Evolutionary conservation across 2,888 invertebrate genomes (phyloP).

Genomic region (Agonum fuliginosum): DNA sequence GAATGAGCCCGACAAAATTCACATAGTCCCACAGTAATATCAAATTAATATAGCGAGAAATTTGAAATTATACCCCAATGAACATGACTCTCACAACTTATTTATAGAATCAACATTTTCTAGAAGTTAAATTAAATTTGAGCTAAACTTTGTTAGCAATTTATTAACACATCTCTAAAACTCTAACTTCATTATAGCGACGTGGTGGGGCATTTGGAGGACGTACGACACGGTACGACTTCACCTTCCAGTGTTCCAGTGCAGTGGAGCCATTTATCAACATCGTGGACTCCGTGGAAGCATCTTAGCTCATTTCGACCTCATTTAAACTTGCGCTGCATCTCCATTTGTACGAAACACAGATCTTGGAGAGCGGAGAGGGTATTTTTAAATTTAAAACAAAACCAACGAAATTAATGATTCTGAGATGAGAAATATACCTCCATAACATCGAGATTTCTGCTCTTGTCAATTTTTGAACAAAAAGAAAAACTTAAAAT

Average conservation of each 20-base stretch:
- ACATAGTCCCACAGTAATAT: not conserved
- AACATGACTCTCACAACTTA: not conserved
- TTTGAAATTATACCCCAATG: not conserved
- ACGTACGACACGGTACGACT: too few species aligned
- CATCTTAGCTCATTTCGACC: slow-evolving; percentile 28
- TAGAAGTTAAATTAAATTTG: not conserved
- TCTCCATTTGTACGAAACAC: slow-evolving; percentile 15
- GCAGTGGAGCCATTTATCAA: slow-evolving; percentile 10
- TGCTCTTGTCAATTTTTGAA: too few species aligned
- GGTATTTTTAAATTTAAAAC: too few species aligned
- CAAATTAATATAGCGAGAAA: not conserved
- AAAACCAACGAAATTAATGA: too few species aligned
- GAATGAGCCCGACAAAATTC: too few species aligned
- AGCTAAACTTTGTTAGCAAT: not conserved
- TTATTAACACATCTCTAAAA: not conserved
- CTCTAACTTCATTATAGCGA: not conserved
- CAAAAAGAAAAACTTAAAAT: too few species aligned
- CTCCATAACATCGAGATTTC: too few species aligned
- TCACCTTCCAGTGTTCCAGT: not conserved
- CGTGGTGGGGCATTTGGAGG: too few species aligned
- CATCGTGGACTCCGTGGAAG: not conserved
- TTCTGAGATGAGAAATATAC: too few species aligned
- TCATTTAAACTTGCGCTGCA: slow-evolving; percentile 30
- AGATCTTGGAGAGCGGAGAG: too few species aligned
- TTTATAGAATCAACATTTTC: not conserved